Percentiles rank a stretch among this genome's conserved stretches.
Conservation (phyloP, 2,888 invertebrate species). For the Acanthococcus lagerstroemiae region DNA sequence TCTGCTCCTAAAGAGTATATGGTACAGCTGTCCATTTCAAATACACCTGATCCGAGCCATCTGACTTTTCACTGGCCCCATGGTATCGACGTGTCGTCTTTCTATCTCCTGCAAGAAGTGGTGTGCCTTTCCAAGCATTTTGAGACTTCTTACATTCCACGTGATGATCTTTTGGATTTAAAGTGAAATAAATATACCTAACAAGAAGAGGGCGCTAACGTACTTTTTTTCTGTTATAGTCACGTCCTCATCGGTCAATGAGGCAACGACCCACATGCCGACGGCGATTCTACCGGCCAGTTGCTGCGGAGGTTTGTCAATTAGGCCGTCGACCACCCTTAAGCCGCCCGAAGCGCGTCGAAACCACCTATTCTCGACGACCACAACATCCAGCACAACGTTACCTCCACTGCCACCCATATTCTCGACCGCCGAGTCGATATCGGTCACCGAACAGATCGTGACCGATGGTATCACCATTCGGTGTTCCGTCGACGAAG, state of each 20-base stretch:
- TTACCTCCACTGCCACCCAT: slow-evolving; percentile 32
- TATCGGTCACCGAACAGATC: slow-evolving; percentile 13
- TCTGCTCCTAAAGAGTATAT: no score
- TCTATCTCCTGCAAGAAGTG: no score
- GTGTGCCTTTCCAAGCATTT: no score
- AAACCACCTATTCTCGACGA: slow-evolving; percentile 20
- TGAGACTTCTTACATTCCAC: no score
- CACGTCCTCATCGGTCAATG: neutral
- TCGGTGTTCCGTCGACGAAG: slow-evolving; percentile 1
- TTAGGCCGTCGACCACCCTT: slow-evolving; percentile 34
- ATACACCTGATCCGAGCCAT: no score
- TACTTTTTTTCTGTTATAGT: neutral
- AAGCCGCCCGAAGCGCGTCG: slow-evolving; percentile 31
- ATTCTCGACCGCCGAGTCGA: slow-evolving; percentile 29
- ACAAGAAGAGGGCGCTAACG: no score
- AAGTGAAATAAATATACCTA: no score
- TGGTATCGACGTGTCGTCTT: no score
- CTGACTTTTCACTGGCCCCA: no score
- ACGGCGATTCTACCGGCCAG: slow-evolving; percentile 13
- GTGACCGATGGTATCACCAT: slow-evolving; percentile 4
- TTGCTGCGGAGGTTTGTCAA: slow-evolving; percentile 31
- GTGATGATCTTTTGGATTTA: no score
- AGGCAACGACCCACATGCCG: neutral
- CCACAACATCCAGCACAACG: slow-evolving; percentile 31
- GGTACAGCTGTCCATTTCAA: no score